A percentile compares a stretch with the other conserved stretches of the same genome.
These are phyloP conservation scores for Rhogogaster chlorosoma DNA, from an alignment of 2,888 invertebrate genomes.

Conservation along the genomic window DNA sequence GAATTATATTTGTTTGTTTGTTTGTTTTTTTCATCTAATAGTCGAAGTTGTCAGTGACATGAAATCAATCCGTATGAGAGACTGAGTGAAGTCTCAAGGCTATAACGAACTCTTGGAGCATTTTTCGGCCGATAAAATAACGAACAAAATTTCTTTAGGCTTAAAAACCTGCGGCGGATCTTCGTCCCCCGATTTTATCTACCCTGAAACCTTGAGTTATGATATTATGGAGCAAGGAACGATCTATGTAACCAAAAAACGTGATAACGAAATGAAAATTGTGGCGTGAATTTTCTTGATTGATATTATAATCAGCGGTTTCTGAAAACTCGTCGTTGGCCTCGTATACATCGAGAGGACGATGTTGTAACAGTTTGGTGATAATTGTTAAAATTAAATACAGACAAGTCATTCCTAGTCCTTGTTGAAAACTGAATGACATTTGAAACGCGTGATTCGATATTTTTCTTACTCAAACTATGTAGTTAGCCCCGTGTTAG, in stretches of 20 bases:
- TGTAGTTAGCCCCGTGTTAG: slow-evolving; percentile 52
- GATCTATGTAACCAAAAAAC: slow-evolving; percentile 31
- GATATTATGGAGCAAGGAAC: neutral
- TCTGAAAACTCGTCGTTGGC: neutral
- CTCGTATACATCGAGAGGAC: neutral
- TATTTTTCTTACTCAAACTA: slow-evolving; percentile 54
- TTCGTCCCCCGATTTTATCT: neutral
- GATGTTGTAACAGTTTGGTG: neutral
- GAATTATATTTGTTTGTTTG: neutral
- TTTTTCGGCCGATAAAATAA: neutral
- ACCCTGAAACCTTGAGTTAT: neutral
- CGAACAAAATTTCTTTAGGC: neutral
- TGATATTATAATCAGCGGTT: neutral
- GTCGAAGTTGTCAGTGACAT: neutral
- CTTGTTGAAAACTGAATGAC: slow-evolving; percentile 69
- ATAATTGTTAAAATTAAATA: slow-evolving; percentile 29
- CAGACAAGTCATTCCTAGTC: slow-evolving; percentile 64
- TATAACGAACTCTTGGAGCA: neutral
- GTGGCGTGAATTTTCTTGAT: neutral
- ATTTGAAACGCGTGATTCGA: slow-evolving; percentile 61
- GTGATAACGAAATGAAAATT: neutral
- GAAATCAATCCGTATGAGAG: neutral
- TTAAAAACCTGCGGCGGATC: neutral
- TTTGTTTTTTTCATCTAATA: neutral
- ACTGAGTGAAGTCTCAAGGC: neutral